phyloP scores from a whole-genome alignment of 2,797 vertebrate genomes.

The Galago senegalensis region DNA sequence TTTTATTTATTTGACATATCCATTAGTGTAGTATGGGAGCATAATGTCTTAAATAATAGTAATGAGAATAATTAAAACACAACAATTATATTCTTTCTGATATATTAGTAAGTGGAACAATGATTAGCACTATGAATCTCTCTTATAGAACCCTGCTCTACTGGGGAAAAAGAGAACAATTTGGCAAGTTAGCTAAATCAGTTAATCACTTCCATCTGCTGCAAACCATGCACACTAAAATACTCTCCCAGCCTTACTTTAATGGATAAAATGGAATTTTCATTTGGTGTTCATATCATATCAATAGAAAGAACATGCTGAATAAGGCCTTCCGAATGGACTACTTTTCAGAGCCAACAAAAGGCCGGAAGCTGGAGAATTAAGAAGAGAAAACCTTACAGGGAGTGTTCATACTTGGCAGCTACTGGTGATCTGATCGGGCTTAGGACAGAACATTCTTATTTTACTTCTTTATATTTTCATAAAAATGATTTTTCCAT shows the following conservation, averaged over 20 bases:
- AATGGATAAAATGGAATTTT: slow-evolving; percentile 76
- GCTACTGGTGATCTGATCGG: slow-evolving; percentile 77
- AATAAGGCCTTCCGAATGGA: slow-evolving; percentile 69
- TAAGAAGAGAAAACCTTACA: slow-evolving; percentile 77
- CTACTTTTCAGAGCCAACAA: slow-evolving; percentile 73
- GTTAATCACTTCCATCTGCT: slow-evolving; percentile 82
- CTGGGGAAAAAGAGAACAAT: slow-evolving; percentile 59
- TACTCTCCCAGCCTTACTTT: slow-evolving; percentile 51
- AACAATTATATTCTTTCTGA: slow-evolving; percentile 69
- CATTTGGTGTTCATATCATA: slow-evolving; percentile 74
- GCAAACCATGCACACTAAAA: slow-evolving; percentile 64
- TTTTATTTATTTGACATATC: slow-evolving; percentile 66
- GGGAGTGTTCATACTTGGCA: slow-evolving; percentile 76
- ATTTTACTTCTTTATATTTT: slow-evolving; percentile 83
- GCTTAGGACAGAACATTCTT: slow-evolving; percentile 85
- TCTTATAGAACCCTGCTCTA: slow-evolving; percentile 40
- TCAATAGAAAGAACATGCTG: slow-evolving; percentile 80
- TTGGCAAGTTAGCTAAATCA: slow-evolving; percentile 72
- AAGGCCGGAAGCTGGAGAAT: slow-evolving; percentile 76
- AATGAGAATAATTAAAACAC: slow-evolving; percentile 77
- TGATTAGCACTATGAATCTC: slow-evolving; percentile 66
- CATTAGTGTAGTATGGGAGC: slow-evolving; percentile 49
- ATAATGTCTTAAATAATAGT: slow-evolving; percentile 72
- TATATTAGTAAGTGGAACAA: slow-evolving; percentile 53
- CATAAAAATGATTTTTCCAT: slow-evolving; percentile 86